Base-by-base conservation (phyloP, 2,888 invertebrate genomes). In the Cyclophora albipunctata region DNA sequence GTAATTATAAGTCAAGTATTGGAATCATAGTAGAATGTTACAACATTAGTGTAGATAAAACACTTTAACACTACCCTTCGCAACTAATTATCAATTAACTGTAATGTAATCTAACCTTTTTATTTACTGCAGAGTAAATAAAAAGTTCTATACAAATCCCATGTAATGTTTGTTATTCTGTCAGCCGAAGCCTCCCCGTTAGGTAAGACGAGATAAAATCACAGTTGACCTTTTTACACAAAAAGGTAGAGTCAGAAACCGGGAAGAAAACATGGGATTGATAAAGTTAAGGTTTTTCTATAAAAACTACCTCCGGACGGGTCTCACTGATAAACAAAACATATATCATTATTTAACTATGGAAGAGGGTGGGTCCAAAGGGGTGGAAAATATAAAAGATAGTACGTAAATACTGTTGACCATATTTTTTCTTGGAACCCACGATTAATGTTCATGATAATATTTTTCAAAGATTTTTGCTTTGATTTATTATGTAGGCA, bases 311-410 rank as follows among this genome's bases (percentile, higher is more conserved):
- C 50, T 47, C 41, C 40, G 47, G 43, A 43, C 42, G 50, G 46
- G 40, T 47, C 41, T 50, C 45, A 50, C 52, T 51, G 50, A 54
- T 59, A 57, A 57, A 57, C 57, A 55, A 55, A 54, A 53, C 55
- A 55, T 57, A 51, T 50, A 55, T 57, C 54, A 59, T 55, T 55
- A 53, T 53, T 54, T 52, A 44, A 57, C 51, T 57, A 53, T 52
- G 54, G 51, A 45, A 50, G 42, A 48, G 46, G 47, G 49, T 47
- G 43, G 34, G 48, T 55, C 35, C 44, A 50, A 55, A 53, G 48
- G 53, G 46, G 49, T 50, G 51, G 47, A 48, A 7, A 20, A 47
- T 51, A 53, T 45, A 49, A 54, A 49, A 47, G 51, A 60, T 55
- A 52, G 49, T 52, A 40, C 45, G 48, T 51, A 43, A 20, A 55